Percentiles rank a stretch among this genome's conserved stretches.
Conservation (phyloP, 2,113 vertebrate species). For the Oncorhynchus nerka region DNA sequence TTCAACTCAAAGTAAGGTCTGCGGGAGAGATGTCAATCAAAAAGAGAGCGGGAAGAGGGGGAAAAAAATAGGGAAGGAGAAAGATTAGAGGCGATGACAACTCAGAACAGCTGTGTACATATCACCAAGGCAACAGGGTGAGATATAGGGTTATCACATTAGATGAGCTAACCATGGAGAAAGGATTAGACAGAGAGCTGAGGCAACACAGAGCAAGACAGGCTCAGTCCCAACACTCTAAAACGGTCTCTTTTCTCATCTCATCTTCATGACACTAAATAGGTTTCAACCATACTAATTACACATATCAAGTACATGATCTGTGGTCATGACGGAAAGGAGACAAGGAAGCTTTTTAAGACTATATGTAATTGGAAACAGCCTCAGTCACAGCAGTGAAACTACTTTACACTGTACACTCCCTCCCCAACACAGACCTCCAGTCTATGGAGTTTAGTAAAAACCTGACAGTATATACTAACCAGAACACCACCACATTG, state of each 20-base stretch:
- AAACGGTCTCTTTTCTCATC: background rate
- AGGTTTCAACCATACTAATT: background rate
- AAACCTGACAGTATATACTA: no score
- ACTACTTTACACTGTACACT: no score
- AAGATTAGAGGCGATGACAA: slow-evolving; percentile 32
- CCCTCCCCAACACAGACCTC: no score
- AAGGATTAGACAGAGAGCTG: slow-evolving; percentile 38
- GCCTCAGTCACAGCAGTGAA: no score
- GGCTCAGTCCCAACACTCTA: background rate
- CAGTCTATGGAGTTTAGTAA: no score
- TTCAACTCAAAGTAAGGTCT: slow-evolving; percentile 98
- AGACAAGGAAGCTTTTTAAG: no score
- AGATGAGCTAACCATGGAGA: slow-evolving; percentile 34
- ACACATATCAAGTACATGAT: no score
- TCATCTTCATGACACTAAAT: background rate
- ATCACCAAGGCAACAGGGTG: slow-evolving; percentile 60
- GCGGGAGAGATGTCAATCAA: slow-evolving; percentile 15
- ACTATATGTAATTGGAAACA: no score
- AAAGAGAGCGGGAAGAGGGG: background rate
- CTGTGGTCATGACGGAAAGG: no score
- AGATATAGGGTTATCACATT: slow-evolving; percentile 24
- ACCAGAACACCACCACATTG: no score
- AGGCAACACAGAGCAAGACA: slow-evolving; percentile 18
- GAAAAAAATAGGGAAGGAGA: slow-evolving; percentile 10
- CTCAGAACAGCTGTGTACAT: slow-evolving; percentile 48